Evolutionary conservation across 92 coral and sea anemone species (phyloP), one percentile per base, ranked within the genome.

Genomic region (Zoanthus solanderi): DNA sequence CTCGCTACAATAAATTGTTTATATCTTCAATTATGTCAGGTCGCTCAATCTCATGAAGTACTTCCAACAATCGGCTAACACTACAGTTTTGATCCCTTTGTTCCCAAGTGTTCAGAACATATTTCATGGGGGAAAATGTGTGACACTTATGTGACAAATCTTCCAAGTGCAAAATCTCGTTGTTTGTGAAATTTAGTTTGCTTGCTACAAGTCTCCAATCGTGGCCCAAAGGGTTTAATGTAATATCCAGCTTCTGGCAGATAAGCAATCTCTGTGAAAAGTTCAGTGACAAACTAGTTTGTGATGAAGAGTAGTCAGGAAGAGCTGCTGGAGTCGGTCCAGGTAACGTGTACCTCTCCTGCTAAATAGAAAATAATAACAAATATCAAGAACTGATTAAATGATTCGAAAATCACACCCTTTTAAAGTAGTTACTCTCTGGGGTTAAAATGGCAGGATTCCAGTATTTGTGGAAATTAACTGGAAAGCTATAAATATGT

Each of bases 171-270:
- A 87, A 63, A 2, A 96, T 95, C 45, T 96, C 96, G 2, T 89
- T 89, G 30, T 78, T 79, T n/a, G 92, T 82, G 76, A 96, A 92
- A 16, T 90, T 92, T 17, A 96, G 80, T 32, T 85, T 83, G 32
- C 95, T 96, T 1, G 99, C 99, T 10, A 96, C 91, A 10, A 91
- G 96, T 56, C 90, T 80, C 99, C 99, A 96, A 85, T 95, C 96
- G 29, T 81, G 87, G 32, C 81, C 31, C 56, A 76, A 54, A 1
- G 97, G 83, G 84, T 87, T 58, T 7, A 78, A 10, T 0, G 93
- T 93, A 13, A 83, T 37, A 83, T 94, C 98, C 56, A 94, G 90
- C 56, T 79, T 84, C 34, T 88, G 76, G 68, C 98, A 94, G 63
- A 94, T 74, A 34, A 83, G 75, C 54, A 74, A 76, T 69, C 92